phyloP scores from a whole-genome alignment of 2,888 invertebrate species.

The Venusia cambrica region DNA sequence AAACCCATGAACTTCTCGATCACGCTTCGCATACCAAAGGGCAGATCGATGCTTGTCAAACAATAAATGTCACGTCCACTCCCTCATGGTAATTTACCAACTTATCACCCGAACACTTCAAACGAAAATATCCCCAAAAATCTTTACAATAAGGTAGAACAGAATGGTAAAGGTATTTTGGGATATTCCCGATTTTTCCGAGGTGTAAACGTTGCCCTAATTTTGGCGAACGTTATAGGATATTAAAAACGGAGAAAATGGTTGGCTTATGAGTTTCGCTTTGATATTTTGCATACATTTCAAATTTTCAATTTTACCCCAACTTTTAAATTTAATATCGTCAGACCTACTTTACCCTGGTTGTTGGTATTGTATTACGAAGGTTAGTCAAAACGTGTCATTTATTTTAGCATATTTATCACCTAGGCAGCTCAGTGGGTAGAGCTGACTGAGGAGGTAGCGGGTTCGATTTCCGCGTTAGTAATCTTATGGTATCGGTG shows the following conservation, averaged over 20 bases:
- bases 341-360: no score
- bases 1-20: slow-evolving; percentile 62
- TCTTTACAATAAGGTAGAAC: slow-evolving; percentile 26
- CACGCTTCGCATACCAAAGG: slow-evolving; percentile 76
- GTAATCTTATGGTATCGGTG: no score
- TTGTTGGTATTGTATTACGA: no score
- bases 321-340: no score
- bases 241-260: slow-evolving; percentile 51
- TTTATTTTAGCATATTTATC: no score
- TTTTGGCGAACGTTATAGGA: slow-evolving; percentile 61
- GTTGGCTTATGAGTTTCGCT: slow-evolving; percentile 27
- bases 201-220: slow-evolving; percentile 75
- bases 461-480: no score
- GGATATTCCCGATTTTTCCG: slow-evolving; percentile 62
- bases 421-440: no score
- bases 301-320: no score
- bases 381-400: no score
- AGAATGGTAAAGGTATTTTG: slow-evolving; percentile 29
- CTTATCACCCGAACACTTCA: slow-evolving; percentile 10
- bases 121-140: slow-evolving; percentile 33
- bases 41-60: slow-evolving; percentile 80
- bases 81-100: slow-evolving; percentile 64
- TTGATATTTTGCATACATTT: slow-evolving; percentile 11
- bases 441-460: no score
- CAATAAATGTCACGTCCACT: slow-evolving; percentile 81